Conservation (phyloP, 2,888 invertebrate species). For the Meganola albula region DNA sequence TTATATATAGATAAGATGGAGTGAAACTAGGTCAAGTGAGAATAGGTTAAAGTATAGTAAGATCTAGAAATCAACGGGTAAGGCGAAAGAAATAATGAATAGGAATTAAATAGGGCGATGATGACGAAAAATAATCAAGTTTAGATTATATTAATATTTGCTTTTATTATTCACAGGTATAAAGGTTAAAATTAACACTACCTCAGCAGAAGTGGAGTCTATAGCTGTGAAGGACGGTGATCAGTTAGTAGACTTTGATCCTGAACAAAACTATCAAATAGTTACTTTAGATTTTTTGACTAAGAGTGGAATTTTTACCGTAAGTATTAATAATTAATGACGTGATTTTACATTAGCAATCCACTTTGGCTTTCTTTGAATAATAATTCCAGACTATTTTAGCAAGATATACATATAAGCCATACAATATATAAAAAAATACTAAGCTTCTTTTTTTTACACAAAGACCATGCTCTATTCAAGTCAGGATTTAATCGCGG, state of each 20-base stretch:
- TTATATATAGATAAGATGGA: too few species aligned
- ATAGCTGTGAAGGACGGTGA: slow-evolving; percentile 76
- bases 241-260: slow-evolving; percentile 64
- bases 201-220: slow-evolving; percentile 64
- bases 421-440: too few species aligned
- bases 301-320: slow-evolving; percentile 79
- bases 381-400: slow-evolving; percentile 21
- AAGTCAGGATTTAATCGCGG: too few species aligned
- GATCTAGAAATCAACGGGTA: too few species aligned
- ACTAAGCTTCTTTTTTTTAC: neutral
- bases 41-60: too few species aligned
- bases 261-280: slow-evolving; percentile 78
- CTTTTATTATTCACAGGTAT: slow-evolving; percentile 59
- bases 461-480: neutral
- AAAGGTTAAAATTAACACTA: slow-evolving; percentile 76
- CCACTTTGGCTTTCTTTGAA: neutral
- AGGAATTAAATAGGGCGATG: too few species aligned
- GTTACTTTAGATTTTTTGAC: slow-evolving; percentile 77
- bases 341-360: neutral
- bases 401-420: too few species aligned
- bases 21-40: too few species aligned
- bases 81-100: too few species aligned
- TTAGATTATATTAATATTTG: neutral
- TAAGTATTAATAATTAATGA: slow-evolving; percentile 36
- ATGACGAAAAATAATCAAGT: too few species aligned